These are phyloP conservation scores for Hypolimnas misippus DNA, from an alignment of 2,888 invertebrate genomes.

Conservation along the genomic window DNA sequence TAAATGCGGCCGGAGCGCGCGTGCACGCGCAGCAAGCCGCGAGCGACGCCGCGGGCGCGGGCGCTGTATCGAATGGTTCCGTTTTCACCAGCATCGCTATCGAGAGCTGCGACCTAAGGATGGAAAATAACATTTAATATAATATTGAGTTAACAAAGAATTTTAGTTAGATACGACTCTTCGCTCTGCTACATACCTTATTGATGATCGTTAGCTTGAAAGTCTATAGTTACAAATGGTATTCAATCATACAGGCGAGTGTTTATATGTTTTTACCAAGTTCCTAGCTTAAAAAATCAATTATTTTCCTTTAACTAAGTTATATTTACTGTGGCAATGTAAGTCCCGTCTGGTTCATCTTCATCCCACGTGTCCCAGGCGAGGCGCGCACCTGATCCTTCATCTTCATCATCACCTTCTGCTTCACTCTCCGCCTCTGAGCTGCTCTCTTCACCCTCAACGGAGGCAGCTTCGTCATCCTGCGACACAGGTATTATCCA, in stretches of 20 bases:
- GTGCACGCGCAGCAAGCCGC: conserved; percentile 92
- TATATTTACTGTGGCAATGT: conserved; percentile 65
- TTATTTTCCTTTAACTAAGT: no score
- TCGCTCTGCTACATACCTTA: no score
- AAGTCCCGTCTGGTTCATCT: conserved; percentile 49
- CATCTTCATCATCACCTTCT: conserved; percentile 47
- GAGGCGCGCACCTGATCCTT: conserved; percentile 49
- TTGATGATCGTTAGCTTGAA: no score
- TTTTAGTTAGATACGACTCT: no score
- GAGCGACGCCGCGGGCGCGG: conserved; percentile 87
- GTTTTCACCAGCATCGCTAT: conserved; percentile 92
- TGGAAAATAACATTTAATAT: no score
- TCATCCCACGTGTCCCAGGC: conserved; percentile 57
- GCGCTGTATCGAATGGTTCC: conserved; percentile 91
- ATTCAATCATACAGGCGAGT: no score
- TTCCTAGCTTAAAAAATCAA: no score
- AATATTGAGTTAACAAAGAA: no score
- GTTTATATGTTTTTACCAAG: no score
- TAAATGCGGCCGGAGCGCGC: conserved; percentile 92
- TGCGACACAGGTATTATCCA: conserved; percentile 31
- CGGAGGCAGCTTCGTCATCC: conserved; percentile 48
- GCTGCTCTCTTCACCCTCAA: conserved; percentile 53
- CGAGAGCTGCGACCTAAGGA: conserved; percentile 90
- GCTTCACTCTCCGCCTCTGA: conserved; percentile 62
- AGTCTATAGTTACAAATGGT: no score